phyloP scores from a whole-genome alignment of 2,797 vertebrate genomes.

The Margarornis squamiger region DNA sequence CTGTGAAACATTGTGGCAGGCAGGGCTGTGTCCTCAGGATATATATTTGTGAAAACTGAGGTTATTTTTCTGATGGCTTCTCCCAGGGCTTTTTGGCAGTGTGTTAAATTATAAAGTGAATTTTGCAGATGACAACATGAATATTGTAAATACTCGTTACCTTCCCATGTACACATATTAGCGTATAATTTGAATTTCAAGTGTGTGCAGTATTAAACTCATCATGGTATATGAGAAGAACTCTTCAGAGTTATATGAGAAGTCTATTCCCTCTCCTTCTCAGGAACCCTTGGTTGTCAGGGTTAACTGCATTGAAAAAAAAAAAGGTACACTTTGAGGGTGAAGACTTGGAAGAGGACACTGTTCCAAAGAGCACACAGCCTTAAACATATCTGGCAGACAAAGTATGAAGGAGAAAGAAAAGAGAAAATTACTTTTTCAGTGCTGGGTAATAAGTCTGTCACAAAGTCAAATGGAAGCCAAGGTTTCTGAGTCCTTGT shows the following conservation, averaged over 20 bases:
- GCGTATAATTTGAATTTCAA: not conserved
- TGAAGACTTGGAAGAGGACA: not conserved
- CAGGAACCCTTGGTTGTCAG: not conserved
- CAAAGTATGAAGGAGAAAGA: not conserved
- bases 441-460: not conserved
- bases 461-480: not conserved
- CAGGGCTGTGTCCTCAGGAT: not conserved
- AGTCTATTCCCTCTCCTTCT: not conserved
- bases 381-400: not conserved
- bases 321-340: not conserved
- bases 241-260: not conserved
- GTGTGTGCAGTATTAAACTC: not conserved
- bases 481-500: not conserved
- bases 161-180: not conserved
- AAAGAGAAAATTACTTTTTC: not conserved
- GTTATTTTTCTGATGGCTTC: not conserved
- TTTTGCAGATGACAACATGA: not conserved
- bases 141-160: not conserved
- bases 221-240: not conserved
- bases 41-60: not conserved
- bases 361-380: not conserved
- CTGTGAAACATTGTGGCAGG: not conserved
- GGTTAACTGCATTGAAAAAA: not conserved
- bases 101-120: not conserved
- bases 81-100: not conserved